Evolutionary conservation across 1,140 invertebrate species (phyloP).

Genomic region (Orussus abietinus): DNA sequence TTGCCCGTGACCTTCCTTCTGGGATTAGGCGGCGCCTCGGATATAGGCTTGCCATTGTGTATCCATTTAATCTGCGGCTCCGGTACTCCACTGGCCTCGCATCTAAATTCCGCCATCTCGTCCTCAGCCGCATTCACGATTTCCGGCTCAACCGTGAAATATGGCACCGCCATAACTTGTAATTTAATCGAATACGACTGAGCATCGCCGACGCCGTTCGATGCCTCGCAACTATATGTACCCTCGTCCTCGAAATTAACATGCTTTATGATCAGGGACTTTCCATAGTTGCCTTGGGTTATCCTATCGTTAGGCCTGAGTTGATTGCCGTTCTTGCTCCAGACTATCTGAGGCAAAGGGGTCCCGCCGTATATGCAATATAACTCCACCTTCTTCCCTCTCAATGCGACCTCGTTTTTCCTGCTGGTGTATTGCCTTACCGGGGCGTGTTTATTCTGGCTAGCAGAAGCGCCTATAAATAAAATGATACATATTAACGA

Average conservation of each 20-base stretch:
- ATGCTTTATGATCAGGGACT: conserved; percentile 82
- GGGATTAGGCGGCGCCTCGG: conserved; percentile 70
- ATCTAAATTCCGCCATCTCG: conserved; percentile 82
- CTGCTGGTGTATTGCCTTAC: conserved; percentile 78
- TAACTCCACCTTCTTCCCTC: conserved; percentile 76
- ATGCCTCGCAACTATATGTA: conserved; percentile 84
- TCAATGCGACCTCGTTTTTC: conserved; percentile 78
- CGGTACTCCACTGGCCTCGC: conserved; percentile 84
- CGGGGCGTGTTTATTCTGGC: conserved; percentile 74
- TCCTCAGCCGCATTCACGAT: conserved; percentile 87
- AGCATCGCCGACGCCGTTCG: conserved; percentile 81
- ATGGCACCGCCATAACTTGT: conserved; percentile 79
- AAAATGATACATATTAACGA: too few relatives aligned
- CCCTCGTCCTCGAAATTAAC: conserved; percentile 84
- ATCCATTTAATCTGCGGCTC: conserved; percentile 93
- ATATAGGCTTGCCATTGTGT: conserved; percentile 88
- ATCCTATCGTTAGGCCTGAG: conserved; percentile 70
- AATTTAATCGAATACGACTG: conserved; percentile 81
- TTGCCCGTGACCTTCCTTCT: conserved; percentile 67
- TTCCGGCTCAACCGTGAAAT: conserved; percentile 89
- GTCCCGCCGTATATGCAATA: conserved; percentile 91
- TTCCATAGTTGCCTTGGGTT: conserved; percentile 85
- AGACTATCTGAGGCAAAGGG: conserved; percentile 76
- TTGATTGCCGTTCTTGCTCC: conserved; percentile 73
- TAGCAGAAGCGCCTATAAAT: conserved; percentile 68